Percentiles rank a stretch among this genome's conserved stretches.
Conservation (phyloP, 2,797 vertebrate genomes). For the Poliocrania exsul region DNA sequence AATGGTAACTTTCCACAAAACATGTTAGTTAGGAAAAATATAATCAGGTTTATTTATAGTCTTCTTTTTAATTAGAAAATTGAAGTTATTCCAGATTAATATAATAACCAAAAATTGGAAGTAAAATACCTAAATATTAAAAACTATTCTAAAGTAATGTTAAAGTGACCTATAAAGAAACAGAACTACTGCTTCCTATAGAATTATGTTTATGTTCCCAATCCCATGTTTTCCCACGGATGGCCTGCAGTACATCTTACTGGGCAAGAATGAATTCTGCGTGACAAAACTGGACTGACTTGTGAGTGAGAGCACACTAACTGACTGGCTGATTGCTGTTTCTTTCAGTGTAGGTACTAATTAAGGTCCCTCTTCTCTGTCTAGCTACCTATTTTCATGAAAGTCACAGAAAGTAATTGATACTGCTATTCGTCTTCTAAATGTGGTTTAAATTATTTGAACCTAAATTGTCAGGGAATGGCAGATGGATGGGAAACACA, state of each 20-base stretch:
- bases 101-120: background rate
- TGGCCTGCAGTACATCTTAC: background rate
- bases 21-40: background rate
- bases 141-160: background rate
- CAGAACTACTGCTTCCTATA: background rate
- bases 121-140: background rate
- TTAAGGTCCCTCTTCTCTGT: background rate
- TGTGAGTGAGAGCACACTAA: background rate
- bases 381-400: background rate
- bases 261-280: background rate
- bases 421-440: background rate
- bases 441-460: background rate
- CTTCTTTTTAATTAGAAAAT: background rate
- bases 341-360: background rate
- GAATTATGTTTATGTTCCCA: background rate
- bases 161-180: background rate
- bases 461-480: conserved; percentile 6
- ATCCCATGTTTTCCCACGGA: background rate
- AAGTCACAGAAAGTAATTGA: background rate
- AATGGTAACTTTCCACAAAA: background rate
- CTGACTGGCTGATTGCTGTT: background rate
- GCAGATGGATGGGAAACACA: background rate
- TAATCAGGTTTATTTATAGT: background rate
- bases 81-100: background rate
- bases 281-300: background rate